Conservation (phyloP, 1,140 invertebrate species). For the Parasteatoda tepidariorum region DNA sequence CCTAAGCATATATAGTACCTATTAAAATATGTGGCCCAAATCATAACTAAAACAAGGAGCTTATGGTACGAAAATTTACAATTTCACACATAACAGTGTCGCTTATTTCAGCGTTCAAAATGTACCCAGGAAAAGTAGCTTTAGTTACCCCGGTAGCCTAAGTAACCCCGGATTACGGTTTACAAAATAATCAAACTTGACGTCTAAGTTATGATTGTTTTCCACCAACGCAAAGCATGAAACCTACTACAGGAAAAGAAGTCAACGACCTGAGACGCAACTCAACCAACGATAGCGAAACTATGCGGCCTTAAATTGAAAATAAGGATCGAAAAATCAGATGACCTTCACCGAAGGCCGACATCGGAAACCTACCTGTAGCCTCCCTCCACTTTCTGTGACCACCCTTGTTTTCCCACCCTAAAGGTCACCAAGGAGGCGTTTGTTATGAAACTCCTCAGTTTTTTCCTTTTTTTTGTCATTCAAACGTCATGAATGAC, state of each 20-base stretch:
- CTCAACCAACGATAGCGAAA: slow-evolving; percentile 29
- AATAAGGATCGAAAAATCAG: background rate
- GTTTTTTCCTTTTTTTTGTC: background rate
- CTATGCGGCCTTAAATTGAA: slow-evolving; percentile 26
- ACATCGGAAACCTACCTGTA: slow-evolving; percentile 4
- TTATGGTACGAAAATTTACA: too few species aligned
- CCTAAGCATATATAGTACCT: too few species aligned
- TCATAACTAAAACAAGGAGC: too few species aligned
- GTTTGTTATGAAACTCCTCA: background rate
- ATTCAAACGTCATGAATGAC: background rate
- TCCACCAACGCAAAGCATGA: background rate
- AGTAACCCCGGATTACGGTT: too few species aligned
- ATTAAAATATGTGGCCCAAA: too few species aligned
- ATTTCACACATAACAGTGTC: too few species aligned
- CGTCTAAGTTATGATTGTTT: background rate
- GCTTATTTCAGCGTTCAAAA: too few species aligned
- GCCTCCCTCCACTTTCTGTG: background rate
- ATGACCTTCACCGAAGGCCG: slow-evolving; percentile 55
- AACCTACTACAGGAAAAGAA: background rate
- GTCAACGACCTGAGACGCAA: slow-evolving; percentile 31
- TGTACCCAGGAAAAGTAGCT: too few species aligned
- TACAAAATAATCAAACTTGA: too few species aligned
- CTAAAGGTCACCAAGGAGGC: background rate
- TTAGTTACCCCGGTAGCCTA: too few species aligned
- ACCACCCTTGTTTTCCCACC: background rate